Base-by-base conservation (phyloP, 2,888 invertebrate species). In the Brachylomia viminalis region DNA sequence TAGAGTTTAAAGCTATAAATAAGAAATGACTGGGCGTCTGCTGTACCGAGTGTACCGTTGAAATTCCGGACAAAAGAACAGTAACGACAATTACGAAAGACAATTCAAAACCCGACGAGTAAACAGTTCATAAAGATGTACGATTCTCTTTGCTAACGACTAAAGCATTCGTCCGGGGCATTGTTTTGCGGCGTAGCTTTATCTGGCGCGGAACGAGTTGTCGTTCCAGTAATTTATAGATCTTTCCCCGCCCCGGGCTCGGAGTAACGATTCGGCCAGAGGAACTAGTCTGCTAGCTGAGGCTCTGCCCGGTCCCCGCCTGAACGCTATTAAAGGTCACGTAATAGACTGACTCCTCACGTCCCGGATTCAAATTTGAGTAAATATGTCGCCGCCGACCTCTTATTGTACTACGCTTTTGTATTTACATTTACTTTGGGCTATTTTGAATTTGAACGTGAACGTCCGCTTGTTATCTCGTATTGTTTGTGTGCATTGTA, bases 181-280 rank as follows among this genome's bases (percentile, higher is more conserved):
- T 95, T 96, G 95, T 96, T 95, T 96, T 95, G 95, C 91, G 95
- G 94, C 93, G 93, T 92, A 92, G 95, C 95, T 94, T 95, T 95
- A 96, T 95, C 95, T 95, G 94, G 94, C 93, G 92, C 92, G 92
- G 94, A 95, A 95, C 95, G 94, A 95, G 95, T 95, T 95, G 95
- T 95, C 95, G 95, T 96, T 95, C 87, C 92, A 92, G 94, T 96
- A 95, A 96, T 95, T 96, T 96, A 96, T 96, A 95, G 95, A 95
- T 94, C 91, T 94, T 93, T 93, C 93, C 93, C 95, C 95, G 95
- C 95, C 95, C 92, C 94, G 88, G 93, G 95, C 94, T 90, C 88
- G 88, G 90, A 92, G 92, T 92, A 93, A 93, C 94, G 92, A 93
- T 93, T 93, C 89, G 92, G 91, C 89, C 90, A 90, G 92, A 90